These are phyloP conservation scores for Polypedilum vanderplanki DNA, from an alignment of 1,140 invertebrate genomes.

Conservation along the genomic window DNA sequence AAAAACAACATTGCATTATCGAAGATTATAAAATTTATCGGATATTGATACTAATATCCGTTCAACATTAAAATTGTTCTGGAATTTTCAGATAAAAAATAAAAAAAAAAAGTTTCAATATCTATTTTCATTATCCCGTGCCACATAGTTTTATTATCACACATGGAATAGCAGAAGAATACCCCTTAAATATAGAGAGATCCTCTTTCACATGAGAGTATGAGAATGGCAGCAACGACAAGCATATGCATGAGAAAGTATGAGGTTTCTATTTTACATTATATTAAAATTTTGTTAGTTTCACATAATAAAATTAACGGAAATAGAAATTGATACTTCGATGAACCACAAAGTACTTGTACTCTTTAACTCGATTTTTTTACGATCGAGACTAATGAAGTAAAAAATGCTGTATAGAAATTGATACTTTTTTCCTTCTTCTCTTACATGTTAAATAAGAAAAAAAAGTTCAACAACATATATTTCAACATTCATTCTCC, in stretches of 20 bases:
- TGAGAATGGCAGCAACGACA: too few species aligned
- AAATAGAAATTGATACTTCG: background rate
- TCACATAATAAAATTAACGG: constrained; percentile 12
- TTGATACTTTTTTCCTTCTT: background rate
- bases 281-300: too few species aligned
- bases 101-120: background rate
- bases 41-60: constrained; percentile 12
- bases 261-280: background rate
- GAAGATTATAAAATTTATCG: background rate
- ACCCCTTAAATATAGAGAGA: background rate
- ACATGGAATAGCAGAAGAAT: background rate
- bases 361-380: background rate
- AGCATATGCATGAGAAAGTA: background rate
- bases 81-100: background rate
- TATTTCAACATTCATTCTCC: too few species aligned
- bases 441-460: too few species aligned
- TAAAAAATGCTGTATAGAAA: background rate
- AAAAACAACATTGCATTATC: too few species aligned
- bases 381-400: background rate
- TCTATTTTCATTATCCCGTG: background rate
- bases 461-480: too few species aligned
- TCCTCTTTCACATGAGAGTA: constrained; percentile 7
- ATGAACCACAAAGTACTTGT: background rate
- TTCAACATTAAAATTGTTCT: background rate
- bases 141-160: background rate